Evolutionary conservation across 2,888 invertebrate genomes (phyloP).

Genomic region (Nemotelus nigrinus): DNA sequence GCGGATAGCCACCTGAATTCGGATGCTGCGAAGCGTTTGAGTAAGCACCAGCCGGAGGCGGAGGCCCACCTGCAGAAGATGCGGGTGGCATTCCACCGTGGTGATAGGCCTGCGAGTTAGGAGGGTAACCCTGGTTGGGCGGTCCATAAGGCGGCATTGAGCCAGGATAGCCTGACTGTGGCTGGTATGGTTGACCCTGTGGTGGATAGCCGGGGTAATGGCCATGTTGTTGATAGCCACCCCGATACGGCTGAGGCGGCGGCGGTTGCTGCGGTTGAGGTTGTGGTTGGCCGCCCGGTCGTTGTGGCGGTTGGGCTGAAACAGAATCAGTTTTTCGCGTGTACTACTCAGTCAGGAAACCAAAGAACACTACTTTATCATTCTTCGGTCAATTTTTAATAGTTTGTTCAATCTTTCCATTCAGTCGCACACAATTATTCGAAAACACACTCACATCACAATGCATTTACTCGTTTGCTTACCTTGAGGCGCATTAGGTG

Average conservation of each 20-base stretch:
- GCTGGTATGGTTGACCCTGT: slow-evolving; percentile 69
- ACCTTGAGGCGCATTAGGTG: slow-evolving; percentile 54
- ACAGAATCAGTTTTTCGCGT: too few relatives aligned
- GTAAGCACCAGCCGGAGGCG: slow-evolving; percentile 64
- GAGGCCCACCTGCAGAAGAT: slow-evolving; percentile 61
- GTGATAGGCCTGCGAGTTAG: slow-evolving; percentile 69
- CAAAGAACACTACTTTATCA: too few relatives aligned
- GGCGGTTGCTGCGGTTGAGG: slow-evolving; percentile 69
- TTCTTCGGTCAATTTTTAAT: too few relatives aligned
- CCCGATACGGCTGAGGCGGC: slow-evolving; percentile 68
- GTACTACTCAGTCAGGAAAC: too few relatives aligned
- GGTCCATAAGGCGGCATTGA: slow-evolving; percentile 61
- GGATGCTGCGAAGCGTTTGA: slow-evolving; percentile 65
- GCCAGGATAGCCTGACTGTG: slow-evolving; percentile 69
- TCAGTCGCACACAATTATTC: too few relatives aligned
- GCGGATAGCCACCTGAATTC: slow-evolving; percentile 65
- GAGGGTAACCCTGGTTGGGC: slow-evolving; percentile 68
- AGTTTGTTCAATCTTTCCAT: too few relatives aligned
- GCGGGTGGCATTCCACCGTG: slow-evolving; percentile 65
- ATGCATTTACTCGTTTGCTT: slow-evolving; percentile 43
- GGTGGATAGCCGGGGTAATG: slow-evolving; percentile 68
- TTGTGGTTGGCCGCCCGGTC: slow-evolving; percentile 64
- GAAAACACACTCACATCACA: slow-evolving; percentile 45
- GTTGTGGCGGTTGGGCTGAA: slow-evolving; percentile 68
- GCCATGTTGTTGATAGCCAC: slow-evolving; percentile 67